phyloP scores from a whole-genome alignment of 2,113 vertebrate species.

The Potamarius usumacintae region DNA sequence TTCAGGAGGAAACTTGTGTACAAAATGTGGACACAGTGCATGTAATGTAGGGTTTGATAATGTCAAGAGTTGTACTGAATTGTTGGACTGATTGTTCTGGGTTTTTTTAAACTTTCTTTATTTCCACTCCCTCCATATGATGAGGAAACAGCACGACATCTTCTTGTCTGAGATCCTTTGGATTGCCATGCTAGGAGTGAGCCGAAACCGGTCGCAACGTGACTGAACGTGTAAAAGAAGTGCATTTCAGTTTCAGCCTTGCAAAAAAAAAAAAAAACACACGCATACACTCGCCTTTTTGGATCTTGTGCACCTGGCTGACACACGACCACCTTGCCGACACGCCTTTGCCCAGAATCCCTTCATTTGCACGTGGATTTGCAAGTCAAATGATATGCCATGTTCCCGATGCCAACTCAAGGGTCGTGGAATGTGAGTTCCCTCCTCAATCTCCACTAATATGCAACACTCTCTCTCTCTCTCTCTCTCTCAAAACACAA shows the following conservation, averaged over 20 bases:
- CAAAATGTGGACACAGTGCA: background rate
- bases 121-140: background rate
- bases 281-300: background rate
- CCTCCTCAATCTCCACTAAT: background rate
- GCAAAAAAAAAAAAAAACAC: background rate
- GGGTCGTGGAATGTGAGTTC: slow-evolving; percentile 44
- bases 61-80: background rate
- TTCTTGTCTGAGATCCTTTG: background rate
- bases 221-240: slow-evolving; percentile 31
- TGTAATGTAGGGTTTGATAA: background rate
- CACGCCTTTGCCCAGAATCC: slow-evolving; percentile 31
- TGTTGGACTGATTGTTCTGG: background rate
- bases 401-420: slow-evolving; percentile 42
- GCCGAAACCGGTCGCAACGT: slow-evolving; percentile 13
- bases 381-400: slow-evolving; percentile 51
- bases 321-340: slow-evolving; percentile 40
- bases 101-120: background rate
- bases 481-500: background rate
- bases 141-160: background rate
- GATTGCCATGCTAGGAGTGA: slow-evolving; percentile 1
- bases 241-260: slow-evolving; percentile 5
- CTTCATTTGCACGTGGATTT: slow-evolving; percentile 47
- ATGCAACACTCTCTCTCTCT: background rate
- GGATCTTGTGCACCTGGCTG: slow-evolving; percentile 33
- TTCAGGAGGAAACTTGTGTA: background rate